Percentiles rank a stretch among this genome's conserved stretches.
phyloP scores from a whole-genome alignment of 1,140 invertebrate species.

The Pseudomyrmex concolor region DNA sequence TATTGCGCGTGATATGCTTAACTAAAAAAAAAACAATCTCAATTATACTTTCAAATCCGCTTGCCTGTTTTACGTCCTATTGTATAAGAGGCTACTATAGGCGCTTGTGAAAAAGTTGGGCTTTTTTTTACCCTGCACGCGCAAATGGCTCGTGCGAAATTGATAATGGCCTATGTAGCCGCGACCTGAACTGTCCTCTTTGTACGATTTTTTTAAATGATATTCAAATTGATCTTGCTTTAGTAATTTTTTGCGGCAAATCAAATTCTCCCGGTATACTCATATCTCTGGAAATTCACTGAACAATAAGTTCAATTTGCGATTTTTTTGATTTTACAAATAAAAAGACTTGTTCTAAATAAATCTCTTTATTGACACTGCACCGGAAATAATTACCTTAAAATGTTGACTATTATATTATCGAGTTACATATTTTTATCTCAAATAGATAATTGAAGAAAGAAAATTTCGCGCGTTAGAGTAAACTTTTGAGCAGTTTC shows the following conservation, averaged over 20 bases:
- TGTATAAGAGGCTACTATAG: constrained; percentile 67
- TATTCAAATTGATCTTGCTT: constrained; percentile 44
- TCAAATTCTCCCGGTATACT: neutral
- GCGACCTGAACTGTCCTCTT: constrained; percentile 60
- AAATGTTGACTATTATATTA: neutral
- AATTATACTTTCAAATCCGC: constrained; percentile 81
- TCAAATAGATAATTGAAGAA: too few relatives aligned
- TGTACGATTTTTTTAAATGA: constrained; percentile 45
- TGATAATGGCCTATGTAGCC: constrained; percentile 74
- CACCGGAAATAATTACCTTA: neutral
- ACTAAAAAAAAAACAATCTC: neutral
- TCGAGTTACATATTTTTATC: too few relatives aligned
- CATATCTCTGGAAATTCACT: neutral
- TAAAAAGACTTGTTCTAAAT: neutral
- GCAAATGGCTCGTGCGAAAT: constrained; percentile 81
- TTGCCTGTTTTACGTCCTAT: constrained; percentile 70
- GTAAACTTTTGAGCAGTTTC: constrained; percentile 18
- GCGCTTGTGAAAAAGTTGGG: constrained; percentile 57
- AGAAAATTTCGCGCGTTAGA: neutral
- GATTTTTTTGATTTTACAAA: neutral
- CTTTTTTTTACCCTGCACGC: constrained; percentile 69
- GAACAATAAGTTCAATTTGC: too few relatives aligned
- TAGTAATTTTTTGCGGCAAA: constrained; percentile 22
- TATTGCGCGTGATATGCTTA: neutral
- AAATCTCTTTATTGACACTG: too few relatives aligned